Evolutionary conservation across 2,113 vertebrate species (phyloP), one percentile per base, ranked within the genome.

Genomic region (Hydrolagus affinis): DNA sequence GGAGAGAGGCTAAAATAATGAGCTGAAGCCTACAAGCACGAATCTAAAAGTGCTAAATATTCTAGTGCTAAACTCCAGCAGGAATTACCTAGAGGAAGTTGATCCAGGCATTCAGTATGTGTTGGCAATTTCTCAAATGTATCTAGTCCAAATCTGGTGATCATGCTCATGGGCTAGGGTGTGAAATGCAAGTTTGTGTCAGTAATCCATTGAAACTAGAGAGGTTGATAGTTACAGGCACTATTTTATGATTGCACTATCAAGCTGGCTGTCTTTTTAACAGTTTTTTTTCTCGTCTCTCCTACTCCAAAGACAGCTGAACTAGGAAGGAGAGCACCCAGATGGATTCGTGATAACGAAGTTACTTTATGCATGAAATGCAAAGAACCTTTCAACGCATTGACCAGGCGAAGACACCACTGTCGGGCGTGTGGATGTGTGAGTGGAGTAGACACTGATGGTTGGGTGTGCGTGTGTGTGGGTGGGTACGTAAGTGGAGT

Each of bases 311-410:
- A 99, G 96, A 96, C 94, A 0, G 96, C 95, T 11, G 97, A 98
- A 88, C 93, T 99, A 85, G 98, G 98, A 11, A 97, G 96, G 88
- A 94, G 97, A 8, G 98, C 98, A 0, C 98, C 98, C 0, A 92
- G 95, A 80, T 99, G 98, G 98, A 98, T 99, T 86, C 94, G 98
- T 28, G 98, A 99, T 90, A 98, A 99, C 0, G 97, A 98, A 87
- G 98, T 99, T 83, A 99, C 98, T 0, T 98, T 99, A 96, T 99
- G 98, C 86, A 98, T 98, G 98, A 97, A 96, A 89, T 99, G 98
- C 89, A 95, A 92, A 87, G 98, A 99, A 64, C 74, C 92, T 17
- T 99, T 99, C 86, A 98, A 98, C 0, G 97, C 98, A 0, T 91
- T 99, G 88, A 98, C 96, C 0, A 92, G 98, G 30, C 93, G 98